Evolutionary conservation across 2,888 invertebrate genomes (phyloP), one percentile per base, ranked within the genome.

Genomic region (Danaus chrysippus): DNA sequence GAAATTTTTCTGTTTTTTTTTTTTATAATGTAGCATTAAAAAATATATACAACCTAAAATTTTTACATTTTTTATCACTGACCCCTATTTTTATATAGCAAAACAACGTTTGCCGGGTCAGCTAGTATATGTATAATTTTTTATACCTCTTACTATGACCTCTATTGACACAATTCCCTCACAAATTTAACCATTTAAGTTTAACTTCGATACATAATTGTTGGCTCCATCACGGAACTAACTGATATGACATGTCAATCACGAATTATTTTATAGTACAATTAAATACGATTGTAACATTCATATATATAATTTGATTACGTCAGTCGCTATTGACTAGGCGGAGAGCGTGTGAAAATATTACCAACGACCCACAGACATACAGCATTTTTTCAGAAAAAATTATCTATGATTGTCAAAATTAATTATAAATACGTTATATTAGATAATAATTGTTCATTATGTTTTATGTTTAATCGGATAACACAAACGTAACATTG

Each of bases 181-280:
- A 12, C 3, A 46, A 15, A 0, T 5, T 46, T 46, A 15, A 46
- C 15, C 12, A 43, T 17, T 3, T 34, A 34, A 34, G 23, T 34
- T 6, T 5, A 34, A 34, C 23, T 34, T 34, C 8, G 23, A 5
- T 44, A 61, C 5, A 10, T 59, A 59, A 61, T 57, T 59, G 52
- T 58, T n/a, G 19, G 41, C 56, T 61, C 17, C 59, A 54, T 58
- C 56, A 61, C 54, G 66, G 61, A 66, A 66, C 61, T 59, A 3
- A 43, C 55, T 58, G 41, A 53, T 56, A 49, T 66, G 58, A 54
- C 56, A 54, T 15, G 44, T 59, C 34, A n/a, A 43, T 64, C 61
- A 65, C 61, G 61, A 64, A 53, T 57, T 64, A 34, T 11, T 34
- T 59, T 56, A 57, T 49, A 49, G 17, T 49, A 10, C 15, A 49